phyloP scores from a whole-genome alignment of 1,140 invertebrate genomes.

The Mercenaria mercenaria region DNA sequence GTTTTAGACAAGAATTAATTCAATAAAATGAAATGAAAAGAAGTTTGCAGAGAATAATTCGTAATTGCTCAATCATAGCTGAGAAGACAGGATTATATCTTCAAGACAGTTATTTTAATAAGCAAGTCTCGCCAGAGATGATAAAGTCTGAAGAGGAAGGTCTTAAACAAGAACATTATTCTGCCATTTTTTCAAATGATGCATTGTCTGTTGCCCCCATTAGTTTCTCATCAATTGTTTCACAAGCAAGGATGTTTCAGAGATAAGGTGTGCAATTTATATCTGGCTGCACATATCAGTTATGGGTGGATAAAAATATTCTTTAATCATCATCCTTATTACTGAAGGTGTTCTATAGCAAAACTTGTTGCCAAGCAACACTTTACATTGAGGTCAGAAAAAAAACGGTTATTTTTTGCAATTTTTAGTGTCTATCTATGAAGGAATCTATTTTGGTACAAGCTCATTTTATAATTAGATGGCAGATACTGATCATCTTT shows the following conservation, averaged over 20 bases:
- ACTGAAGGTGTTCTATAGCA: not conserved
- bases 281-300: conserved; percentile 20
- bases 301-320: not conserved
- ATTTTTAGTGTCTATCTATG: not conserved
- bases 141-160: not conserved
- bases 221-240: not conserved
- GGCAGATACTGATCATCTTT: not conserved
- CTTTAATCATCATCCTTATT: not conserved
- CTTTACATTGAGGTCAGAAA: not conserved
- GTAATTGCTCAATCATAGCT: too few relatives aligned
- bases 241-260: not conserved
- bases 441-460: not conserved
- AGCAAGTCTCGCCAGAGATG: not conserved
- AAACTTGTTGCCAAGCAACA: not conserved
- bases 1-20: too few relatives aligned
- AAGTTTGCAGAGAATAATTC: too few relatives aligned
- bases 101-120: too few relatives aligned
- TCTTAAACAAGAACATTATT: not conserved
- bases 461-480: not conserved
- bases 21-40: too few relatives aligned
- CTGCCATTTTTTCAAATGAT: not conserved
- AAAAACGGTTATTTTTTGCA: not conserved
- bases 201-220: not conserved
- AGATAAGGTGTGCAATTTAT: not conserved
- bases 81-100: too few relatives aligned